Evolutionary conservation across 2,797 vertebrate genomes (phyloP).

Genomic region (Pseudochirops cupreus): DNA sequence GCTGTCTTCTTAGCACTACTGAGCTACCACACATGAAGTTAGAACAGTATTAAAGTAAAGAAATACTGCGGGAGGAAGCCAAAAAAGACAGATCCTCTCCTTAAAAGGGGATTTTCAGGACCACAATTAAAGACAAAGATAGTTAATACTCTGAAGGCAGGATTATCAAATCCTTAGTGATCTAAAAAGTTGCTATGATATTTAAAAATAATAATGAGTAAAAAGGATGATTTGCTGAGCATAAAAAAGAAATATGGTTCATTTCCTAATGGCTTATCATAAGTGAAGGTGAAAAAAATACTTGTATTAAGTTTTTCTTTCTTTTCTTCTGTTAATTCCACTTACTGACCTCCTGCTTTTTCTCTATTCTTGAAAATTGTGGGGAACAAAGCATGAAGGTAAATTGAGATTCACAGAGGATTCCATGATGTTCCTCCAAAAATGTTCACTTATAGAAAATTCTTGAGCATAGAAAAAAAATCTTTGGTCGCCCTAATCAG

Average conservation of each 20-base stretch:
- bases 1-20: conserved; percentile 49
- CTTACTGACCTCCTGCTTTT: neutral
- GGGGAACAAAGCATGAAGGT: neutral
- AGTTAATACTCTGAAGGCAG: neutral
- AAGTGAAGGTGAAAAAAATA: neutral
- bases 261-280: neutral
- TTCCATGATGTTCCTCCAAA: neutral
- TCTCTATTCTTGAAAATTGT: neutral
- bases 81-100: neutral
- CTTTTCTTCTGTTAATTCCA: neutral
- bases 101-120: neutral
- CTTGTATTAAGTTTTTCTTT: neutral
- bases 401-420: neutral
- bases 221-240: neutral
- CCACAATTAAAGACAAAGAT: neutral
- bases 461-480: neutral
- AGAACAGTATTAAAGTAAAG: conserved; percentile 19
- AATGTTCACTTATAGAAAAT: neutral
- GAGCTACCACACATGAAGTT: conserved; percentile 15
- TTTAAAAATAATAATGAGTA: conserved; percentile 5
- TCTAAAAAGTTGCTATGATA: neutral
- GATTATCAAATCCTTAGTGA: neutral
- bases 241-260: neutral
- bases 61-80: neutral
- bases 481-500: neutral